phyloP scores from a whole-genome alignment of 2,888 invertebrate species.

The Thera obeliscata region DNA sequence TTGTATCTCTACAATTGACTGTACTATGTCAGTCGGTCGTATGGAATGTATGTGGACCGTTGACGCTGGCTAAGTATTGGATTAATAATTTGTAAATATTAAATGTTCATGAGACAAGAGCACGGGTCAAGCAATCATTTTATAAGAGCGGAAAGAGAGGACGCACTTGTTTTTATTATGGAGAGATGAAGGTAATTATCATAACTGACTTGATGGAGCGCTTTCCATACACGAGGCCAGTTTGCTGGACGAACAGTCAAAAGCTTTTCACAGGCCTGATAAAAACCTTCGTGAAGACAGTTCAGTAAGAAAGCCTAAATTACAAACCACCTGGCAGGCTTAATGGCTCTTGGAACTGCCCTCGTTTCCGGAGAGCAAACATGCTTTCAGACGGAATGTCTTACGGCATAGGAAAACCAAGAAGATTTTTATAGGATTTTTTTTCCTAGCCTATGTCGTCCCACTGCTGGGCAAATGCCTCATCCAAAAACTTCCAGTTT shows the following conservation, averaged over 20 bases:
- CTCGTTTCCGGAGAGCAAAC: background rate
- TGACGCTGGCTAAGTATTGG: constrained; percentile 72
- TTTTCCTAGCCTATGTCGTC: too few species aligned
- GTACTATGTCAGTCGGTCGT: constrained; percentile 11
- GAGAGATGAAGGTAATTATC: constrained; percentile 79
- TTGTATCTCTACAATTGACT: background rate
- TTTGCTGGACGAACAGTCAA: background rate
- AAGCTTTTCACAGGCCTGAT: background rate
- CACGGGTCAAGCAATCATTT: constrained; percentile 79
- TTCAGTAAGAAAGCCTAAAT: too few species aligned
- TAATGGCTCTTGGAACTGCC: too few species aligned
- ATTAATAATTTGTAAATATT: constrained; percentile 84
- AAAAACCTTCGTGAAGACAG: too few species aligned
- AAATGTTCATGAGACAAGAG: constrained; percentile 80
- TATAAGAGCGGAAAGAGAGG: constrained; percentile 69
- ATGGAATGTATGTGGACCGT: constrained; percentile 61
- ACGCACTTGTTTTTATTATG: constrained; percentile 76
- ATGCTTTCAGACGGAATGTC: constrained; percentile 21
- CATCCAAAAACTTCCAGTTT: too few species aligned
- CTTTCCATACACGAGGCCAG: background rate
- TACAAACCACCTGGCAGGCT: too few species aligned
- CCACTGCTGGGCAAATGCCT: too few species aligned
- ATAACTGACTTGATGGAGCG: constrained; percentile 60
- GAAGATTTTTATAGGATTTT: too few species aligned
- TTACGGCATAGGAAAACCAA: too few species aligned